Base-by-base conservation (phyloP, 1,140 invertebrate species). In the Pinna nobilis region DNA sequence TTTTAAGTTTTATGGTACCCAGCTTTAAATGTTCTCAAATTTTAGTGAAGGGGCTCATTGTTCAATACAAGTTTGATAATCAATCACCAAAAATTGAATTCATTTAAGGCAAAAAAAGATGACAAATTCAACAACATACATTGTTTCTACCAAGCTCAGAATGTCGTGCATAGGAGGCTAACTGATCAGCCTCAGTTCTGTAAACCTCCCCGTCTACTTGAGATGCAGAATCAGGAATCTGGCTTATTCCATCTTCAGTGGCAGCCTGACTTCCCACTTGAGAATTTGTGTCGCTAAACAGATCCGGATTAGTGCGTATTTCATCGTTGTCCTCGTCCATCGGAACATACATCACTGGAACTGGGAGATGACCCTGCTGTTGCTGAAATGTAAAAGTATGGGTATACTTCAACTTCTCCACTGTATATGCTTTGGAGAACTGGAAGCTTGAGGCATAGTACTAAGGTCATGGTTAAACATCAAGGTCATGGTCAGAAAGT, bases 231-330 rank as follows among this genome's bases (percentile, higher is more conserved):
- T 85, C 84, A 35, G 74, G 74, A 11, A 78, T 44, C 0, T 64
- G 73, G 11, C 47, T 37, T 13, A 77, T 37, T 1, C 80, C 77
- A 7, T 85, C 82, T 5, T 80, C 78, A 1, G 68, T 69, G 4
- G 68, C 73, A 30, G 70, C 74, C 30, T 74, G 67, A 61, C 75
- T 73, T 15, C 80, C 77, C 37, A 66, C 77, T 49, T 73, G 61
- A 20, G 81, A 84, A 23, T 80, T 82, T 30, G 81, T 85, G 64
- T 86, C 83, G 57, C 84, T 86, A 63, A 84, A 85, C 47, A 86
- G 76, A 32, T 85, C 82, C 3, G 84, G 84, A 35, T 86, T 83
- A n/a, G 84, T 84, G 57, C 79, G 78, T 23, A 70, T 77, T 65
- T 85, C 84, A 53, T 82, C 79, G 33, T 81, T 79, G 37, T 76